These are phyloP conservation scores for Gulo gulo DNA, from an alignment of 2,113 vertebrate genomes.

Conservation along the genomic window DNA sequence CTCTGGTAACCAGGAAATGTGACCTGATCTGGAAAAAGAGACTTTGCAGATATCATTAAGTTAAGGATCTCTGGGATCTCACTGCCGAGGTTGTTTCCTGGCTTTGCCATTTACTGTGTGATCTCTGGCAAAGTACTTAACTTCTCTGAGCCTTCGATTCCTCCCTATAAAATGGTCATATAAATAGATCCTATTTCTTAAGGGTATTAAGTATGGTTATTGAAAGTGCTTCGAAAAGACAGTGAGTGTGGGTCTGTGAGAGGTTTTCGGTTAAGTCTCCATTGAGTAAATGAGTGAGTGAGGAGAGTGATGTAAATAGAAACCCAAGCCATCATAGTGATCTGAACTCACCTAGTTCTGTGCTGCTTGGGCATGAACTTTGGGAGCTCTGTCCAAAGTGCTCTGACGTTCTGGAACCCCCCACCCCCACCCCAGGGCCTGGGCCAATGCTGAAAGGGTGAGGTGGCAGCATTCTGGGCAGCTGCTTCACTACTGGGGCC, in stretches of 20 bases:
- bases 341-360: background rate
- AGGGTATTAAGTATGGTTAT: background rate
- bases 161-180: background rate
- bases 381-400: background rate
- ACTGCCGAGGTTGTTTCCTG: background rate
- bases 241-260: background rate
- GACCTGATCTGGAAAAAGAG: background rate
- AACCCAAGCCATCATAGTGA: background rate
- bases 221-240: background rate
- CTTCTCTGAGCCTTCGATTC: background rate
- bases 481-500: background rate
- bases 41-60: background rate
- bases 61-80: background rate
- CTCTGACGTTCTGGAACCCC: background rate
- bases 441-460: background rate
- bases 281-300: background rate
- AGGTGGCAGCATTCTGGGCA: background rate
- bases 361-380: background rate
- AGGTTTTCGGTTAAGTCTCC: background rate
- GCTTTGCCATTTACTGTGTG: background rate
- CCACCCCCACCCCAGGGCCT: too few relatives aligned
- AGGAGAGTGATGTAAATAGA: background rate
- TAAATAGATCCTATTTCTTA: background rate
- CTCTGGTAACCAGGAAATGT: background rate
- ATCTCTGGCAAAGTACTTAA: background rate